Base-by-base conservation (phyloP, 2,797 vertebrate genomes). In the Pogonophryne albipinna region DNA sequence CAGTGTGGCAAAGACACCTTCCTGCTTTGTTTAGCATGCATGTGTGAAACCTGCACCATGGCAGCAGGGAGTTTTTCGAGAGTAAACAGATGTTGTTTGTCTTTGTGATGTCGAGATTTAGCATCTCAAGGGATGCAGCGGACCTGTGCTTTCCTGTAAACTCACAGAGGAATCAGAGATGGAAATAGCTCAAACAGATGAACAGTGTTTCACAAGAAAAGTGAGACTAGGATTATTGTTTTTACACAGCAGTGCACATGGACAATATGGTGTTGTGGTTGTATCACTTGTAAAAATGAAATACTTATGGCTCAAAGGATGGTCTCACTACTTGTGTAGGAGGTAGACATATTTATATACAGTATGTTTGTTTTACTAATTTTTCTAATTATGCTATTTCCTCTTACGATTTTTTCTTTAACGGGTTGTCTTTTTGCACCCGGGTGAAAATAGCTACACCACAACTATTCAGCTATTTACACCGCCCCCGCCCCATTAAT, bases 51-150 rank as follows among this genome's bases (percentile, higher is more conserved):
- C 78, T 80, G 65, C 78, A 67, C 78, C 75, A 62, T 81, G 73
- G 84, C 74, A 83, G 85, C 77, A 47, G 82, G 86, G 75, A 90
- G 82, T 89, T 87, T 94, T 89, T 94, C 7, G 89, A 92, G 88
- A 92, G 88, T 92, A 93, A 94, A 94, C 95, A 95, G 92, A 92
- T 94, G 93, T 92, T 95, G 92, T 94, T 95, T 95, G 92, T 92
- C 91, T 95, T 93, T 90, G 86, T 92, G 88, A 92, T 94, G 93
- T 91, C n/a, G 89, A 92, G 91, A 93, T 95, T 92, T 91, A 89
- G 82, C 89, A 87, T 93, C 92, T 94, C 92, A 74, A 74, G 93
- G 92, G 91, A 93, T 78, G 81, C 67, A 83, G 86, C 89, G 86
- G 91, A 93, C 89, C 79, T 63, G 76, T 80, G 91, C 78, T 87